Evolutionary conservation across 2,888 invertebrate species (phyloP).

Genomic region (Lissocephala sabroskyi): DNA sequence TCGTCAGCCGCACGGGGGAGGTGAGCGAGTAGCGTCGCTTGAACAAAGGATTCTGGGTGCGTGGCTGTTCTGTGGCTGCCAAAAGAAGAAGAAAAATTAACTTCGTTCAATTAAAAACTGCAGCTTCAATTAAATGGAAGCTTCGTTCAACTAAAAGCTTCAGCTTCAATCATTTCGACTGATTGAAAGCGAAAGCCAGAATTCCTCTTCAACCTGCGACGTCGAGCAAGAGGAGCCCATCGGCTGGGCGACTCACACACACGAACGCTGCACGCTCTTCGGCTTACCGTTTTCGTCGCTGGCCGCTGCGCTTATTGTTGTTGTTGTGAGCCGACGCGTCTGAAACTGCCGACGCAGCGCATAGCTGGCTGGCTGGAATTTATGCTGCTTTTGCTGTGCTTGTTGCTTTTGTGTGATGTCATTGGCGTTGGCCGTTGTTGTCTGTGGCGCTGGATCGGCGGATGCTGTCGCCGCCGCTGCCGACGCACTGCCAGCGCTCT

Average conservation of each 20-base stretch:
- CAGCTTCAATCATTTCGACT: no score
- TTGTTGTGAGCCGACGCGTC: conserved; percentile 57
- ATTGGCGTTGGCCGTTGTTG: conserved; percentile 39
- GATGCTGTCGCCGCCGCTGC: conserved; percentile 19
- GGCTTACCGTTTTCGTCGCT: conserved; percentile 58
- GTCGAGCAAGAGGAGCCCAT: no score
- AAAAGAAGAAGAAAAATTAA: no score
- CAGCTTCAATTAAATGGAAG: no score
- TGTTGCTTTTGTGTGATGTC: conserved; percentile 35
- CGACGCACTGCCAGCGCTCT: conserved; percentile 11
- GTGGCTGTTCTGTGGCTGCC: conserved; percentile 69
- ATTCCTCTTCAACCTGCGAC: no score
- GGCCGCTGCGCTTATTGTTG: conserved; percentile 30
- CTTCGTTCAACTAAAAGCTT: no score
- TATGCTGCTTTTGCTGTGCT: conserved; percentile 37
- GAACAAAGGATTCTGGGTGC: conserved; percentile 70
- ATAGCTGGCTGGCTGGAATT: conserved; percentile 44
- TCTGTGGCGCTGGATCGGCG: conserved; percentile 18
- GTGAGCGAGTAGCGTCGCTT: conserved; percentile 70
- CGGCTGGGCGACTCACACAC: no score
- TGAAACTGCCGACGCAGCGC: conserved; percentile 62
- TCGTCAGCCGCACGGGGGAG: conserved; percentile 48
- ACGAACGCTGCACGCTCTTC: no score
- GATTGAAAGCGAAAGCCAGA: no score
- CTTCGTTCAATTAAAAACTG: no score